These are phyloP conservation scores for Habrosyne pyritoides DNA, from an alignment of 2,888 invertebrate species.

Conservation along the genomic window DNA sequence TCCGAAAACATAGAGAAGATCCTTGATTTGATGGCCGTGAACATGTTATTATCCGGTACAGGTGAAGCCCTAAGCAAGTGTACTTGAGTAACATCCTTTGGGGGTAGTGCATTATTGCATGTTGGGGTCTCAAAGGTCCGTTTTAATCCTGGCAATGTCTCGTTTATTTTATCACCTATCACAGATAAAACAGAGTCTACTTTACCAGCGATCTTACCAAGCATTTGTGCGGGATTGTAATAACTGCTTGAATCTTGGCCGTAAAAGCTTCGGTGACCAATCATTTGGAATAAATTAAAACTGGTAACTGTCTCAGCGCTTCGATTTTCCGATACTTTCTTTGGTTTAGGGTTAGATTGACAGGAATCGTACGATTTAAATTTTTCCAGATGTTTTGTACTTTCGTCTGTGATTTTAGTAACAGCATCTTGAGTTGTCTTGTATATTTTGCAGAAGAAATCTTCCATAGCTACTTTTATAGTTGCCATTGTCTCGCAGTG, in stretches of 20 bases:
- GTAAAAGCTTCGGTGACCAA: conserved; percentile 9
- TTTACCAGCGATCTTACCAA: conserved; percentile 26
- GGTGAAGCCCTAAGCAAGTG: conserved; percentile 16
- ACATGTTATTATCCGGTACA: conserved; percentile 33
- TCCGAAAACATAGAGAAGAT: conserved; percentile 49
- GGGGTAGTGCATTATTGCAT: conserved; percentile 31
- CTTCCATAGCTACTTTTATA: conserved; percentile 51
- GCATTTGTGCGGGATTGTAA: conserved; percentile 11
- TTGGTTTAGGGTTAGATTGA: conserved; percentile 16
- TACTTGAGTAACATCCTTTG: conserved; percentile 16
- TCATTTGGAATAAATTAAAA: conserved; percentile 20
- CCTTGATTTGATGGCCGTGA: conserved; percentile 44
- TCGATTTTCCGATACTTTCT: conserved; percentile 18
- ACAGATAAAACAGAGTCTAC: conserved; percentile 40
- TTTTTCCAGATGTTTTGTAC: conserved; percentile 36
- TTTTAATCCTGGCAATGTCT: conserved; percentile 18
- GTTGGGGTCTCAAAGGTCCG: conserved; percentile 32
- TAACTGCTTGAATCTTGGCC: conserved; percentile 4
- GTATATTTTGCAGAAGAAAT: conserved; percentile 48
- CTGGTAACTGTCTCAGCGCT: conserved; percentile 20
- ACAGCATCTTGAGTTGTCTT: conserved; percentile 51
- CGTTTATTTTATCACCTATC: conserved; percentile 29
- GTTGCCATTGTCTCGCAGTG: conserved; percentile 37
- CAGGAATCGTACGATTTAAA: conserved; percentile 26
- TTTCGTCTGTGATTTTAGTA: conserved; percentile 41